Percentiles rank a stretch among this genome's conserved stretches.
phyloP scores from a whole-genome alignment of 1,140 invertebrate species.

The Neotoxoptera formosana region DNA sequence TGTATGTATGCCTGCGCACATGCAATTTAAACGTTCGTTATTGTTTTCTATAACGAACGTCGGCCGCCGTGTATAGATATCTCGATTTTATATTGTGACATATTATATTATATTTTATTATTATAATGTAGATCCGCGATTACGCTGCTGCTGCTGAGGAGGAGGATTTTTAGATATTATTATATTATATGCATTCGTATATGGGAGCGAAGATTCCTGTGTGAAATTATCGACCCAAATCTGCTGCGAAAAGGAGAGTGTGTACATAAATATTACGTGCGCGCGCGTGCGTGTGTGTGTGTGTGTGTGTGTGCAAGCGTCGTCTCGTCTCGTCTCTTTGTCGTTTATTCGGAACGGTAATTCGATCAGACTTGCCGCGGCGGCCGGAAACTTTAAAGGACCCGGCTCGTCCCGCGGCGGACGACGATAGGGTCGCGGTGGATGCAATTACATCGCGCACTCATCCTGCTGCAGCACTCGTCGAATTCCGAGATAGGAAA shows the following conservation, averaged over 20 bases:
- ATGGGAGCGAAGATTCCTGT: neutral
- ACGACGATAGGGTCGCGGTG: neutral
- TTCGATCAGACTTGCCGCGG: neutral
- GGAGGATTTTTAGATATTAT: neutral
- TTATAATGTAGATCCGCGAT: neutral
- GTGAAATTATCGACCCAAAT: neutral
- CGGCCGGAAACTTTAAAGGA: conserved; percentile 12
- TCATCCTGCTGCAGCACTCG: neutral
- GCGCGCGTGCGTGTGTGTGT: neutral
- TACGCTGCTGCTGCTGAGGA: too few species aligned
- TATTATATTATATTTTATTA: too few species aligned
- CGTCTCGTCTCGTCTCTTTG: neutral
- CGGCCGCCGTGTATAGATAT: neutral
- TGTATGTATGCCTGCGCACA: neutral
- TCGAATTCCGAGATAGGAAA: conserved; percentile 1
- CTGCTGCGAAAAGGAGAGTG: neutral
- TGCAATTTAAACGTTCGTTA: neutral
- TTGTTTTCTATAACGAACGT: too few species aligned
- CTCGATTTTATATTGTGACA: too few species aligned
- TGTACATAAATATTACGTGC: neutral
- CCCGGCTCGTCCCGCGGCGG: too few species aligned
- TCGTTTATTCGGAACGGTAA: neutral
- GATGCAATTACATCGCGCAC: neutral
- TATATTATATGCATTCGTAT: neutral
- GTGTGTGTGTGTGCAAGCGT: neutral